These are phyloP conservation scores for Maccullochella peelii DNA, from an alignment of 2,113 vertebrate species.

Conservation along the genomic window DNA sequence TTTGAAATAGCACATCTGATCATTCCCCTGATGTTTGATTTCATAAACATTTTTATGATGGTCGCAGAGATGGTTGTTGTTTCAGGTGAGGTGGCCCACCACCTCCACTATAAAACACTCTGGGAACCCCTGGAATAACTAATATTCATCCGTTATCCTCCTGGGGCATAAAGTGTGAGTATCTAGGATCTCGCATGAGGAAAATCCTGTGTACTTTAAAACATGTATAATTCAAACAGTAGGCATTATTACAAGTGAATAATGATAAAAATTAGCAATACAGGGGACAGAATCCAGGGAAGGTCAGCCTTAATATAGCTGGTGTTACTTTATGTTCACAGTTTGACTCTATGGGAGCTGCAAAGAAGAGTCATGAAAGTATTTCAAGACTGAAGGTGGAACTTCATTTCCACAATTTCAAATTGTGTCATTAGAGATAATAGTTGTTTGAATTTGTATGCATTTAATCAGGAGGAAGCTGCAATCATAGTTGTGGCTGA, in stretches of 20 bases:
- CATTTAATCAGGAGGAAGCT: not conserved
- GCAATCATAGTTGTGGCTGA: not conserved
- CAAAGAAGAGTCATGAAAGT: not conserved
- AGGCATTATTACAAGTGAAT: not conserved
- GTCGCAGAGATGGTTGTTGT: not conserved
- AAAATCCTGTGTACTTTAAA: constrained; percentile 4
- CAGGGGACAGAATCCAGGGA: not conserved
- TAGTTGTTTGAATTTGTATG: not conserved
- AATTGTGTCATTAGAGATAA: not conserved
- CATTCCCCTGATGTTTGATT: not conserved
- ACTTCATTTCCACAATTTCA: not conserved
- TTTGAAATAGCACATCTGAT: not conserved
- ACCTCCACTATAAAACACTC: not conserved
- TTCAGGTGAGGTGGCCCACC: not conserved
- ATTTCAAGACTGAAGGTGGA: not conserved
- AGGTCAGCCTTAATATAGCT: not conserved
- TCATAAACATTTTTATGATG: not conserved
- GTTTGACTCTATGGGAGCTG: not conserved
- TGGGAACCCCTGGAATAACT: not conserved
- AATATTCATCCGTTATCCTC: not conserved
- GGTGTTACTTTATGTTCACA: not conserved
- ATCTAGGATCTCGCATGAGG: not conserved
- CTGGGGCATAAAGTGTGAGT: not conserved
- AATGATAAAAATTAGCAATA: not conserved
- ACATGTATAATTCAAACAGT: not conserved